Conservation (phyloP, 2,113 vertebrate species). For the Colaptes auratus region DNA sequence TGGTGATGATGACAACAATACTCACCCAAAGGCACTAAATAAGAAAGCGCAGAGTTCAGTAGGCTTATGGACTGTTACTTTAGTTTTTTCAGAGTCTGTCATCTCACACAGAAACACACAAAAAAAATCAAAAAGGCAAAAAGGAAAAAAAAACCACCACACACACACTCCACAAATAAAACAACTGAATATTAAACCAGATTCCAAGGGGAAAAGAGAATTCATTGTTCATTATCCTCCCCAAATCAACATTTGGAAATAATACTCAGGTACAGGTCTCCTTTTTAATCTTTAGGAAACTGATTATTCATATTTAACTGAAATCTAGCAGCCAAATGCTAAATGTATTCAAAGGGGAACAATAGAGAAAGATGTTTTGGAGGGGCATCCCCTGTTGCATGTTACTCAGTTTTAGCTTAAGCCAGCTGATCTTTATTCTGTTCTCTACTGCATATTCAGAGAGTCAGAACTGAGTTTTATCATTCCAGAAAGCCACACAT, state of each 20-base stretch:
- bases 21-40: background rate
- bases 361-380: background rate
- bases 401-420: background rate
- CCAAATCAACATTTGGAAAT: background rate
- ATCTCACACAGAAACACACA: background rate
- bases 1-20: background rate
- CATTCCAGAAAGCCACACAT: constrained; percentile 20
- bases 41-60: background rate
- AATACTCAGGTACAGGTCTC: background rate
- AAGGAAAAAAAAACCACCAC: background rate
- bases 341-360: background rate
- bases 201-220: background rate
- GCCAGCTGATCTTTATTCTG: background rate
- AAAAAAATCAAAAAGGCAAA: background rate
- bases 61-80: background rate
- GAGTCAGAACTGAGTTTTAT: background rate
- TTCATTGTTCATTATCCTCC: background rate
- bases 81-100: background rate
- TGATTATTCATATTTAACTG: background rate
- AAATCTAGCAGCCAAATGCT: background rate
- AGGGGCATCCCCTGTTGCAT: background rate
- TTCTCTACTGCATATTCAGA: background rate
- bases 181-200: background rate
- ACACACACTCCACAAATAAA: background rate
- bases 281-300: background rate